A percentile compares a stretch with the other conserved stretches of the same genome.
phyloP scores from a whole-genome alignment of 2,888 invertebrate genomes.

The Brachypalpus laphriformis region DNA sequence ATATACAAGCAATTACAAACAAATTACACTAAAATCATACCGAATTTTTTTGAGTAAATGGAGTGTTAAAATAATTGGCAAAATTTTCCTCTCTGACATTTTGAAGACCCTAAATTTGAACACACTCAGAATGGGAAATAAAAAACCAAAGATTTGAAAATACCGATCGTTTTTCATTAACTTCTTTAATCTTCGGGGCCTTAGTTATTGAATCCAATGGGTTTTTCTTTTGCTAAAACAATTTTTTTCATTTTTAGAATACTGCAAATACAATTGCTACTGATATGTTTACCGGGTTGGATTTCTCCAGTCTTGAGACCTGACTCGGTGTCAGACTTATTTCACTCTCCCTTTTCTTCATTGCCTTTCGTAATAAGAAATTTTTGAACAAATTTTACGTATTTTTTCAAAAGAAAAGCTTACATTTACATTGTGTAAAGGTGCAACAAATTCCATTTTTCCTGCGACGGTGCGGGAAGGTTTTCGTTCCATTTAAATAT shows the following conservation, averaged over 20 bases:
- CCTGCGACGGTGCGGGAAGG: background rate
- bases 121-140: background rate
- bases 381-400: background rate
- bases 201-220: conserved; percentile 80
- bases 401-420: conserved; percentile 1
- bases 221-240: conserved; percentile 77
- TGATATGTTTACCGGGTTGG: conserved; percentile 32
- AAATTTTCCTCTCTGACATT: conserved; percentile 33
- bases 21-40: conserved; percentile 15
- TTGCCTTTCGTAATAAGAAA: conserved; percentile 27
- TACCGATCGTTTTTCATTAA: conserved; percentile 79
- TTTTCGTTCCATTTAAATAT: conserved; percentile 39
- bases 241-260: background rate
- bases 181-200: conserved; percentile 75
- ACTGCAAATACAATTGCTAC: background rate
- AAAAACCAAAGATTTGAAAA: background rate
- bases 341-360: conserved; percentile 79
- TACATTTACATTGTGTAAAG: conserved; percentile 24
- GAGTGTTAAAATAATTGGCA: background rate
- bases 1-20: background rate
- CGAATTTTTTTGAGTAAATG: conserved; percentile 18
- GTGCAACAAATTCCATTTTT: conserved; percentile 24
- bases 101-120: conserved; percentile 57
- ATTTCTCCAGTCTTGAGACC: conserved; percentile 47
- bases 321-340: conserved; percentile 80